These are phyloP conservation scores for Nomada flava DNA, from an alignment of 2,888 invertebrate species.

Conservation along the genomic window DNA sequence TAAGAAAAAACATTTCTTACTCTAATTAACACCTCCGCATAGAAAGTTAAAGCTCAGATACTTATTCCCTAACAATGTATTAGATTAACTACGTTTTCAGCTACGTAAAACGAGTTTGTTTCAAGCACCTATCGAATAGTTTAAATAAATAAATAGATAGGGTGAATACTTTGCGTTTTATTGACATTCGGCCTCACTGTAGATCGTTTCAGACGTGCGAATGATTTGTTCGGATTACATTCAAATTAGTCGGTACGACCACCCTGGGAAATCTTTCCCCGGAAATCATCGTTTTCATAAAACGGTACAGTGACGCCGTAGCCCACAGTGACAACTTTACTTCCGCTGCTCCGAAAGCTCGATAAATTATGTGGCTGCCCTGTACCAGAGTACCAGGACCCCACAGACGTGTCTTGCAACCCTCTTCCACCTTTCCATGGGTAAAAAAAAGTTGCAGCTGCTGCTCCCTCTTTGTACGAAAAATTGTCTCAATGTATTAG, in stretches of 20 bases:
- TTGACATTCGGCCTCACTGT: slow-evolving; percentile 22
- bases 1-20: too few relatives aligned
- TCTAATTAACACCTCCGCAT: too few relatives aligned
- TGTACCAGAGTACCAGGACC: slow-evolving; percentile 66
- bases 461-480: slow-evolving; percentile 3
- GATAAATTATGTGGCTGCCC: slow-evolving; percentile 76
- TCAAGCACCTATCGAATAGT: too few relatives aligned
- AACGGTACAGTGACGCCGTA: slow-evolving; percentile 33
- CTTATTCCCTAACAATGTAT: too few relatives aligned
- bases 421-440: slow-evolving; percentile 46
- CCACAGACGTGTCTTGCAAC: slow-evolving; percentile 53
- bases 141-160: too few relatives aligned
- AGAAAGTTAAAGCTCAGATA: too few relatives aligned
- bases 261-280: slow-evolving; percentile 74
- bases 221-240: slow-evolving; percentile 46
- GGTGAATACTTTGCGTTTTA: slow-evolving; percentile 5
- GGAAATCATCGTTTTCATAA: slow-evolving; percentile 76
- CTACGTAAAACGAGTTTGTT: too few relatives aligned
- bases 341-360: slow-evolving; percentile 73
- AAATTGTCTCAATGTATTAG: neutral
- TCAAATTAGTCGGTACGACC: slow-evolving; percentile 53
- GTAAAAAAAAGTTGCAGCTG: slow-evolving; percentile 57
- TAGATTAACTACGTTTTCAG: too few relatives aligned
- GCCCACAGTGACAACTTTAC: slow-evolving; percentile 64
- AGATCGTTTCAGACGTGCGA: slow-evolving; percentile 41